Percentiles rank a stretch among this genome's conserved stretches.
phyloP scores from a whole-genome alignment of 2,888 invertebrate genomes.

The Melikaiella ostensackeni region DNA sequence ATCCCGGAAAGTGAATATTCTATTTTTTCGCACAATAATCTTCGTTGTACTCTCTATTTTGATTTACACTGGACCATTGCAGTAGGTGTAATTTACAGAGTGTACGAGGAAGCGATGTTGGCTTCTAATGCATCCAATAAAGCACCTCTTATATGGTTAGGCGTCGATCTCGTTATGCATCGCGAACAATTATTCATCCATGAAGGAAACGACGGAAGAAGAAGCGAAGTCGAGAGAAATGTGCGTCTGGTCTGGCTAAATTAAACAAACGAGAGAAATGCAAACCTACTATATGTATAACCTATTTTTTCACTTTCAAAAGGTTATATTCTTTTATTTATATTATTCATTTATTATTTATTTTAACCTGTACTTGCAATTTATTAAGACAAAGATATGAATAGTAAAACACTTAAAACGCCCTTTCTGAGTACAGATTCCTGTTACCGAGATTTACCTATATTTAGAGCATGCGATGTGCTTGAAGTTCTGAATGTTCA shows the following conservation, averaged over 20 bases:
- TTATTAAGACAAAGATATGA: too few species aligned
- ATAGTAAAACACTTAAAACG: too few species aligned
- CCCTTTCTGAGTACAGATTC: too few species aligned
- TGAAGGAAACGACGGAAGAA: slow-evolving; percentile 38
- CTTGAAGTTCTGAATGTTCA: too few species aligned
- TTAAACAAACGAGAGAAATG: slow-evolving; percentile 13
- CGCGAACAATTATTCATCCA: slow-evolving; percentile 36
- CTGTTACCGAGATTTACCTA: too few species aligned
- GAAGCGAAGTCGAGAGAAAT: slow-evolving; percentile 22
- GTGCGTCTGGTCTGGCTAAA: slow-evolving; percentile 18
- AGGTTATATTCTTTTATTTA: background rate
- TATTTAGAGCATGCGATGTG: too few species aligned
- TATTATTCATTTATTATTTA: too few species aligned
- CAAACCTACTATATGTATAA: slow-evolving; percentile 3
- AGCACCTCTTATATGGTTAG: slow-evolving; percentile 31
- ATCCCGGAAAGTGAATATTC: slow-evolving; percentile 8
- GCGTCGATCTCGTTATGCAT: slow-evolving; percentile 36
- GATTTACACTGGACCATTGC: slow-evolving; percentile 12
- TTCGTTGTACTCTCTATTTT: slow-evolving; percentile 26
- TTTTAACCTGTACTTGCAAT: too few species aligned
- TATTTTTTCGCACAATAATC: background rate
- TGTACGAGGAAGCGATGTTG: slow-evolving; percentile 27
- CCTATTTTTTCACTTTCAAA: slow-evolving; percentile 6
- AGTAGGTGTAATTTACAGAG: slow-evolving; percentile 18
- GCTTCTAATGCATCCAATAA: slow-evolving; percentile 33